Evolutionary conservation across 2,888 invertebrate genomes (phyloP), one percentile per base, ranked within the genome.

Genomic region (Drosophila lacicola): DNA sequence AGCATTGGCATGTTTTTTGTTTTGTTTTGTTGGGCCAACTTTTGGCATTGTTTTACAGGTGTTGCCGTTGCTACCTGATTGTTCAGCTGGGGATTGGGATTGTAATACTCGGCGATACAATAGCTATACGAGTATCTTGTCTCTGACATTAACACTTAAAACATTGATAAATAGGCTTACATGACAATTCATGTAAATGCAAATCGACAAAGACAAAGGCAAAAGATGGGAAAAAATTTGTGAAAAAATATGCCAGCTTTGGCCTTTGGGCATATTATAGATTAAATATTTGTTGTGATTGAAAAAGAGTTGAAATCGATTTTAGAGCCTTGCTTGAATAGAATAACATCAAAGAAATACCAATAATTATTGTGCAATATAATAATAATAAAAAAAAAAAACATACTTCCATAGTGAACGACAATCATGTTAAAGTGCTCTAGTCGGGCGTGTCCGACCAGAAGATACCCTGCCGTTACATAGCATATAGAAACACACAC

Each of bases 141-240:
- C 37, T 17, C 34, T 54, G 74, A 29, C 66, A 76, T 66, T 55
- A 61, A 19, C 50, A 44, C 53, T 45, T 46, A 37, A 41, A 54
- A 47, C 17, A 42, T 60, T 76, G 65, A 76, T 78, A 74, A 65
- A 78, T 65, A 19, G 39, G 21, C n/a, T 10, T 42, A 47, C 53
- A 62, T 55, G 37, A 46, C 49, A 34, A 50, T 21, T n/a, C 63
- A 42, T 63, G 58, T 61, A 46, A 53, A 75, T 73, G 74, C 74
- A 78, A 74, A 74, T 74, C 14, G 11, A 21, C 13, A 36, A 17
- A 50, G 14, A 39, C 5, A 44, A 69, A 36, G 19, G 4, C 2
- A 13, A 14, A 10, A 46, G 46, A 37, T 37, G 25, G 6, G 25
- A 1, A 17, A 29, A 13, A 34, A 19, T 17, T 8, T 11, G 11